A percentile compares a stretch with the other conserved stretches of the same genome.
phyloP scores from a whole-genome alignment of 2,797 vertebrate genomes.

The Pipistrellus pygmaeus region DNA sequence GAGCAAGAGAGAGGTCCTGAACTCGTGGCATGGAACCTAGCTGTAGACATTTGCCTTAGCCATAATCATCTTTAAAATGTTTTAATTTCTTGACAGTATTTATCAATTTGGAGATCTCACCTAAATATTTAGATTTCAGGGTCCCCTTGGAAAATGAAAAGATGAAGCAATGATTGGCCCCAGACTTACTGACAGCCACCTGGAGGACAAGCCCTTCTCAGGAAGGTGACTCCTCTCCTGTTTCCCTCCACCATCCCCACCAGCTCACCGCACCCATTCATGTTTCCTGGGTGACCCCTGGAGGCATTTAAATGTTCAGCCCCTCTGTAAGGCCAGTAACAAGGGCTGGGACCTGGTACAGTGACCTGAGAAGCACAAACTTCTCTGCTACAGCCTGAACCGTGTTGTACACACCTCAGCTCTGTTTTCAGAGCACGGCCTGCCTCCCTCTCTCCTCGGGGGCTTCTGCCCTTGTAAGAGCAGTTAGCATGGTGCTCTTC shows the following conservation, averaged over 20 bases:
- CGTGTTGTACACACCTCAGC: fast-evolving
- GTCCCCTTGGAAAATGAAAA: neutral
- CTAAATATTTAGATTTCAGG: neutral
- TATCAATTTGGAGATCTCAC: neutral
- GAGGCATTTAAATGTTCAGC: too few relatives aligned
- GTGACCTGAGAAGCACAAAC: neutral
- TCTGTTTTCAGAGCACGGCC: neutral
- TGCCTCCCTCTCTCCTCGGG: neutral
- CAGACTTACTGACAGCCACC: too few relatives aligned
- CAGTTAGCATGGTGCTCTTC: neutral
- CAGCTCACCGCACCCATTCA: too few relatives aligned
- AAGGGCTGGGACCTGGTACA: neutral
- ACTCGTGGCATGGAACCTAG: neutral
- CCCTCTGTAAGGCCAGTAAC: neutral
- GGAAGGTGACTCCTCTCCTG: too few relatives aligned
- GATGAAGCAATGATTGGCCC: neutral
- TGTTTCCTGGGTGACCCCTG: neutral
- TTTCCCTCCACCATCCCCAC: too few relatives aligned
- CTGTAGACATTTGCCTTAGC: neutral
- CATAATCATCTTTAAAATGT: neutral
- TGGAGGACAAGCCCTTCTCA: neutral
- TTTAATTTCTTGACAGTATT: neutral
- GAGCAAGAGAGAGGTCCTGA: neutral
- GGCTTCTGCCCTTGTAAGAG: neutral
- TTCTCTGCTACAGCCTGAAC: neutral